These are phyloP conservation scores for Rattus norvegicus DNA, from an alignment of 2,113 vertebrate genomes.

Conservation along the genomic window GRCr8 NC_086036.1:68238001-68238500, in stretches of 20 bases:
- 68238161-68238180: neutral
- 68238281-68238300: conserved; percentile 6
- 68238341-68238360: neutral
- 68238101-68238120: conserved; percentile 25
- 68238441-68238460: neutral
- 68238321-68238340: neutral
- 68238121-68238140: neutral
- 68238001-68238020: conserved; percentile 28
- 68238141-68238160: neutral
- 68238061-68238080: conserved; percentile 13
- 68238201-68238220: neutral
- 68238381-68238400: neutral
- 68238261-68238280: conserved; percentile 50
- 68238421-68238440: neutral
- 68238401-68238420: conserved; percentile 11
- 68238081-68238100: neutral
- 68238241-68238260: conserved; percentile 15
- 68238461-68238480: conserved; percentile 54
- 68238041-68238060: conserved; percentile 33
- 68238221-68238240: neutral
- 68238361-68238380: neutral
- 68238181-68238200: neutral
- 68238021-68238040: conserved; percentile 56
- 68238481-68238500: conserved; percentile 39
- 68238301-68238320: neutral